Base-by-base conservation (phyloP, 1,140 invertebrate species). In the Ceratina australensis region DNA sequence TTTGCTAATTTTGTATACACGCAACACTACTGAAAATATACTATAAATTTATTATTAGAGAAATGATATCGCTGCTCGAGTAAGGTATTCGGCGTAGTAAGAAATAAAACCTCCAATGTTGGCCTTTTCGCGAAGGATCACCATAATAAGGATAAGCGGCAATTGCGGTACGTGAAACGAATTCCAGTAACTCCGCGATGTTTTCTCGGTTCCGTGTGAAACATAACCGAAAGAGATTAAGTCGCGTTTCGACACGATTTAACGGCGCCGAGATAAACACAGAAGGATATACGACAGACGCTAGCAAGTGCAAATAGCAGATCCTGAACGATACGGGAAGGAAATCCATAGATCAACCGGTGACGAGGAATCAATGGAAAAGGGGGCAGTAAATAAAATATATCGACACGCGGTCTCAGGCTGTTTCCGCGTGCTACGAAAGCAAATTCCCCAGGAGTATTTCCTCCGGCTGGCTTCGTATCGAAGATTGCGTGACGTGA, bases 341-440 rank as follows among this genome's bases (percentile, higher is more conserved):
- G 59, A 71, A 50, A 79, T 82, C 76, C 67, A 63, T 56, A 67
- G 68, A 83, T 83, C 24, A 26, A 20, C 61, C 42, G 16, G 67
- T 33, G 69, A 68, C 18, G 33, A 71, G 54, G 47, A 74, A 74
- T 74, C 52, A 61, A 73, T 65, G 60, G 69, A 20, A 61, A 10
- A 47, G 20, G 49, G 75, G 60, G 0, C 50, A 13, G 56, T 54
- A 71, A 74, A 59, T 68, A 67, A 50, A 82, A 83, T 66, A 78
- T 72, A 83, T 69, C 54, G 65, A 79, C 77, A 33, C 33, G 59
- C 22, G 47, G 33, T 22, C 52, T 42, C 33, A 42, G 33, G 33
- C 33, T 42, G 33, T 42, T 22, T 65, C 60, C 20, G 56, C 56
- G 56, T 20, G 50, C 16, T 59, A n/a, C 15, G 49, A 71, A 73